phyloP scores from a whole-genome alignment of 1,140 invertebrate species.

The Ostrea denselamellosa region DNA sequence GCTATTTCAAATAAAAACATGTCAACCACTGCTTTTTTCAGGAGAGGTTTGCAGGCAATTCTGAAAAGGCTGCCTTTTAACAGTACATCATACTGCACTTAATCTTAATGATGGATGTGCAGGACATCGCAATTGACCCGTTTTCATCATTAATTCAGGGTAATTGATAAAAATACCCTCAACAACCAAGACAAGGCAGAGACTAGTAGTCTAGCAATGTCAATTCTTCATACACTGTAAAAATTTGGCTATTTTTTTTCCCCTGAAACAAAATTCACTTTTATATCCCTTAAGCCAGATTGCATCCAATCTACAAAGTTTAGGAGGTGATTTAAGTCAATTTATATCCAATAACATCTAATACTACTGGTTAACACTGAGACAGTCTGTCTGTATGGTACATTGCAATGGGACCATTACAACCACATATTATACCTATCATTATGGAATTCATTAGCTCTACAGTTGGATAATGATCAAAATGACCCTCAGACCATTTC shows the following conservation, averaged over 20 bases:
- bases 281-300: not conserved
- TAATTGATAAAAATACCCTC: conserved; percentile 22
- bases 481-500: not conserved
- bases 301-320: not conserved
- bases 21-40: conserved; percentile 27
- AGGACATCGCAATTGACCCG: conserved; percentile 12
- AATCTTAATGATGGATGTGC: conserved; percentile 35
- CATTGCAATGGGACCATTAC: not conserved
- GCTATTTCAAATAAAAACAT: conserved; percentile 43
- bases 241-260: conserved; percentile 25
- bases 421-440: conserved; percentile 2
- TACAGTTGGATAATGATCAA: not conserved
- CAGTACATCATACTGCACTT: conserved; percentile 24
- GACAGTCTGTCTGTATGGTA: conserved; percentile 8
- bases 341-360: not conserved
- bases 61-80: conserved; percentile 13
- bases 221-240: not conserved
- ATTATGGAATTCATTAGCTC: not conserved
- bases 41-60: conserved; percentile 27
- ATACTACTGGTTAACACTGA: conserved; percentile 16
- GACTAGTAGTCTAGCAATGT: not conserved
- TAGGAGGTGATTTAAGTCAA: conserved; percentile 29
- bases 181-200: not conserved
- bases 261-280: not conserved
- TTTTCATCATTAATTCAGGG: conserved; percentile 29